Base-by-base conservation (phyloP, 2,113 vertebrate genomes). In the Seriola quinqueradiata region DNA sequence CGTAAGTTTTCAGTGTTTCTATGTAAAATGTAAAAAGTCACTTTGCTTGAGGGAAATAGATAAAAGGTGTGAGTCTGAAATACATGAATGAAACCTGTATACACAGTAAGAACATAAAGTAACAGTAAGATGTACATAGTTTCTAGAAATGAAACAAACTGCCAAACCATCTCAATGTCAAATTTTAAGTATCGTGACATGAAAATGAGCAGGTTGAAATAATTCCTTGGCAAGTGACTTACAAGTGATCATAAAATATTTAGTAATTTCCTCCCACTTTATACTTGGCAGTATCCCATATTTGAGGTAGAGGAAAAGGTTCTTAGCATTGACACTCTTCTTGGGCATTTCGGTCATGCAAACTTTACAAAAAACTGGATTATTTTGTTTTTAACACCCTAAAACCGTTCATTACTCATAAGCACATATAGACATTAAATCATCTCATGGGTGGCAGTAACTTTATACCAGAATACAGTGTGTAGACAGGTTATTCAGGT, bases 241-340 rank as follows among this genome's bases (percentile, higher is more conserved):
- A 58, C 28, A 75, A 52, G 32, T 50, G 12, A 70, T 70, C 57
- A 17, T 74, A 75, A 79, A 66, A 65, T 65, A 75, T 52, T 59
- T 66, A 52, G 42, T 55, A 36, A 66, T 60, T 80, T 66, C 19
- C 58, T 63, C 55, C 21, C 73, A 40, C 70, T 58, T 55, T 55
- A 69, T 44, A 38, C 57, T 17, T 64, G 71, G 42, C 23, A 63
- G 14, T 34, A 48, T 67, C 55, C 8, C 42, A 38, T 63, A 25
- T 44, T 54, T 67, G 44, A 85, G 72, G 34, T 44, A 25, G 12
- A 72, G 61, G 44, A 52, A 7, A 60, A 72, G 9, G 42, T 67
- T 50, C 61, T 34, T 48, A 77, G 46, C 61, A 50, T 57, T 36
- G 46, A 44, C 34, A 46, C 32, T 77, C 16, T 67, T 48, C 11